Percentiles rank a stretch among this genome's conserved stretches.
These are phyloP conservation scores for Hydrolagus affinis DNA, from an alignment of 2,113 vertebrate genomes.

Conservation along the genomic window DNA sequence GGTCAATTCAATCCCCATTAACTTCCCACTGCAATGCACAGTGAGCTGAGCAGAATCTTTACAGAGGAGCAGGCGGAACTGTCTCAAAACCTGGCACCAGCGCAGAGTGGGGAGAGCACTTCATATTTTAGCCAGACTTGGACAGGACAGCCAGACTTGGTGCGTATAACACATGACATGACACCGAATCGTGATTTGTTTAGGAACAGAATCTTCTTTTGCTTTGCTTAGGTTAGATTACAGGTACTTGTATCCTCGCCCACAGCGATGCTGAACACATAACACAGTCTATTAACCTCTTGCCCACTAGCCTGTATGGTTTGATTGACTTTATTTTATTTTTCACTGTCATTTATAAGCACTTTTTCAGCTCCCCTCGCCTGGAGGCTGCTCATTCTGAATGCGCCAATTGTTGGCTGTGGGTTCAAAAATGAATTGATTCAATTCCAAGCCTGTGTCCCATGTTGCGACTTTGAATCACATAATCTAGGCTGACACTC, in stretches of 20 bases:
- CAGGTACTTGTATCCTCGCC: too few species aligned
- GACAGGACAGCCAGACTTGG: not conserved
- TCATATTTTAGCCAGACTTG: constrained; percentile 3
- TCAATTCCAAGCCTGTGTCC: not conserved
- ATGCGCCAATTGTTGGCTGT: not conserved
- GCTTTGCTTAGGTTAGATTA: too few species aligned
- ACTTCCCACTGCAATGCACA: constrained; percentile 29
- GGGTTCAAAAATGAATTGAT: constrained; percentile 14
- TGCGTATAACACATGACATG: not conserved
- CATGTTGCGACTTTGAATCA: too few species aligned
- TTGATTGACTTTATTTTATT: constrained; percentile 16
- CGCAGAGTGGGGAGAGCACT: not conserved
- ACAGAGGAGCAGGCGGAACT: not conserved
- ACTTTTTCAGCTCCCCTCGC: not conserved
- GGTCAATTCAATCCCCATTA: constrained; percentile 31
- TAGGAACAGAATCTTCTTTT: too few species aligned
- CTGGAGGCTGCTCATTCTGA: constrained; percentile 19
- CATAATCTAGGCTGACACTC: too few species aligned
- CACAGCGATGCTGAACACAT: not conserved
- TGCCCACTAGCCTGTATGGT: not conserved
- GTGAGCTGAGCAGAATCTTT: constrained; percentile 20
- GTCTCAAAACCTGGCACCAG: not conserved
- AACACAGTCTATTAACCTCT: not conserved
- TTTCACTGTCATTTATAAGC: not conserved
- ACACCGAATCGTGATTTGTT: not conserved